These are phyloP conservation scores for Nebria brevicollis DNA, from an alignment of 2,888 invertebrate genomes.

Conservation along the genomic window DNA sequence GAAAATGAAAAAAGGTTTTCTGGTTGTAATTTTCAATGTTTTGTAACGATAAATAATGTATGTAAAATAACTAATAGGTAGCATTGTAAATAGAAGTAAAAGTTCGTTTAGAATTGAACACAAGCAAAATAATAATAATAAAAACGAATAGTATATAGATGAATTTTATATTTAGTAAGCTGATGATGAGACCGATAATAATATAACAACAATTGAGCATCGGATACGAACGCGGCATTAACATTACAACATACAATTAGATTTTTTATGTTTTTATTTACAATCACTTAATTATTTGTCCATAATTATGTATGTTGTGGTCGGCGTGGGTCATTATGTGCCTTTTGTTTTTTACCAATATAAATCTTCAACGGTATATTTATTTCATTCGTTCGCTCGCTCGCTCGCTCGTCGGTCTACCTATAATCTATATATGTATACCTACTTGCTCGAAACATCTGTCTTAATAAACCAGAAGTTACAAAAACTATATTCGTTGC, in stretches of 20 bases:
- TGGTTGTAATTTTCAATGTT: no score
- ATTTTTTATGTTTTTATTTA: background rate
- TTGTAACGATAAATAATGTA: no score
- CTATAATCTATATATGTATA: background rate
- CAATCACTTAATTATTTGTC: slow-evolving; percentile 1
- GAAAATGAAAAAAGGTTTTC: no score
- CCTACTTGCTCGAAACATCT: background rate
- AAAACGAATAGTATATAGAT: no score
- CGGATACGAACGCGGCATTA: background rate
- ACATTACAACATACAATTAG: background rate
- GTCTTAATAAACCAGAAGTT: background rate
- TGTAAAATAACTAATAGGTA: no score
- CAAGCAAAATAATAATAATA: no score
- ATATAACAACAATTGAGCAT: background rate
- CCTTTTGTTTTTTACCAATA: slow-evolving; percentile 1
- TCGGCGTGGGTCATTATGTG: background rate
- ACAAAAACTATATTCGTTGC: background rate
- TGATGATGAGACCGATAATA: no score
- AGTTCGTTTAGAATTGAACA: no score
- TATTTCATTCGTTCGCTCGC: background rate
- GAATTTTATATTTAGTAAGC: no score
- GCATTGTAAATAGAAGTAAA: no score
- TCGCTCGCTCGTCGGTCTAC: background rate
- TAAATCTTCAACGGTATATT: background rate
- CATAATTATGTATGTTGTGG: background rate